Evolutionary conservation across 2,113 vertebrate species (phyloP).

Genomic region (Mungos mungo): DNA sequence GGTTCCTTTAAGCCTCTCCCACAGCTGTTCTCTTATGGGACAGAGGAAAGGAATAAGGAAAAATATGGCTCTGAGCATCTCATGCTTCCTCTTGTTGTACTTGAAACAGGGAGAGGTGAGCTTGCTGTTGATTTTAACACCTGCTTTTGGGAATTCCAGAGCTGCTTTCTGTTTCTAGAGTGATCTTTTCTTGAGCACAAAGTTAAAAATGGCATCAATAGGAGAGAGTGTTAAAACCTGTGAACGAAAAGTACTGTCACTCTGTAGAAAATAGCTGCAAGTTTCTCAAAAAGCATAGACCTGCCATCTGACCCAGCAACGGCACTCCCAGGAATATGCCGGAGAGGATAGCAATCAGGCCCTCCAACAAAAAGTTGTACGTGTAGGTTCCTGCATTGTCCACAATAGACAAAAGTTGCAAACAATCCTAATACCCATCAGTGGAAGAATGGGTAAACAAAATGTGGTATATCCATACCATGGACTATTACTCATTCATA

Average conservation of each 20-base stretch:
- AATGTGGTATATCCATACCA: background rate
- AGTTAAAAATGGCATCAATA: background rate
- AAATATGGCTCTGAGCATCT: background rate
- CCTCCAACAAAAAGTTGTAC: background rate
- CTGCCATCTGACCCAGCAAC: background rate
- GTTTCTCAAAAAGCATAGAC: background rate
- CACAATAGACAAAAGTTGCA: background rate
- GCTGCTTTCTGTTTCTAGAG: background rate
- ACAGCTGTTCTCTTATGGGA: background rate
- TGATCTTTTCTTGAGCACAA: background rate
- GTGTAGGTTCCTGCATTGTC: background rate
- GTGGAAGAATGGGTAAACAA: background rate
- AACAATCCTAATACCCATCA: background rate
- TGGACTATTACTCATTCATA: background rate
- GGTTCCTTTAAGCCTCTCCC: background rate
- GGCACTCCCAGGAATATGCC: background rate
- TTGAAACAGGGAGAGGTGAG: background rate
- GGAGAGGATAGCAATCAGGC: background rate
- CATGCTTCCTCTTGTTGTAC: accelerated
- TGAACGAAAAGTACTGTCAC: background rate
- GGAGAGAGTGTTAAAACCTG: background rate
- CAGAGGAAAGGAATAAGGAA: background rate
- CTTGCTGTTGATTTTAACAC: background rate
- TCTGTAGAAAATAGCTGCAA: background rate
- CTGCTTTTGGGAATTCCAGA: background rate